Conservation (phyloP, 2,888 invertebrate species). For the Drosophila histrio region DNA sequence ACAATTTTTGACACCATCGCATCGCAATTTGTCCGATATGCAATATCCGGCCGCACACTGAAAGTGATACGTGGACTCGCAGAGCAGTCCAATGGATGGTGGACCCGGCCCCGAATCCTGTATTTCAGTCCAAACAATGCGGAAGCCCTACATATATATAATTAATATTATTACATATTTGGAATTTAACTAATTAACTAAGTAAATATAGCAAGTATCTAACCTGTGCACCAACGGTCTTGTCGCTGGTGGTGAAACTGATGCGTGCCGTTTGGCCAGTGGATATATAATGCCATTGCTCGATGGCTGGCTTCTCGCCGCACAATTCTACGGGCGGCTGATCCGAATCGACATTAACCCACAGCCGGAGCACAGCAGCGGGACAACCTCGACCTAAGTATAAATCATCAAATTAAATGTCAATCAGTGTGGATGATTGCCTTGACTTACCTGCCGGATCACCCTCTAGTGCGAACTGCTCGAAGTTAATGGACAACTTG, state of each 20-base stretch:
- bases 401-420: background rate
- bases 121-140: slow-evolving; percentile 97
- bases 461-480: slow-evolving; percentile 96
- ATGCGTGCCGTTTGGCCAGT: slow-evolving; percentile 94
- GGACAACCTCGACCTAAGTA: slow-evolving; percentile 93
- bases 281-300: slow-evolving; percentile 94
- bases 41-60: slow-evolving; percentile 91
- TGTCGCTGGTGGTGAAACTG: slow-evolving; percentile 97
- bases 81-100: slow-evolving; percentile 83
- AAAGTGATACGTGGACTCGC: slow-evolving; percentile 88
- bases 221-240: slow-evolving; percentile 93
- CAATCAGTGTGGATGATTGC: too few species aligned
- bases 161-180: background rate
- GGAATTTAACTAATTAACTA: background rate
- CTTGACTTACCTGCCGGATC: slow-evolving; percentile 90
- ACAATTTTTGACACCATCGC: slow-evolving; percentile 93
- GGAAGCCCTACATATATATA: slow-evolving; percentile 89
- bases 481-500: slow-evolving; percentile 95
- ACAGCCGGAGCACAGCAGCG: slow-evolving; percentile 94
- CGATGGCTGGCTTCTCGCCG: slow-evolving; percentile 91
- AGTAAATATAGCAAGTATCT: slow-evolving; percentile 5
- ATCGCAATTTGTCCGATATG: slow-evolving; percentile 90
- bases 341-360: slow-evolving; percentile 90
- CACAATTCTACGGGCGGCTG: slow-evolving; percentile 94
- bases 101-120: slow-evolving; percentile 86